Conservation (phyloP, 2,888 invertebrate genomes). For the Limenitis camilla region DNA sequence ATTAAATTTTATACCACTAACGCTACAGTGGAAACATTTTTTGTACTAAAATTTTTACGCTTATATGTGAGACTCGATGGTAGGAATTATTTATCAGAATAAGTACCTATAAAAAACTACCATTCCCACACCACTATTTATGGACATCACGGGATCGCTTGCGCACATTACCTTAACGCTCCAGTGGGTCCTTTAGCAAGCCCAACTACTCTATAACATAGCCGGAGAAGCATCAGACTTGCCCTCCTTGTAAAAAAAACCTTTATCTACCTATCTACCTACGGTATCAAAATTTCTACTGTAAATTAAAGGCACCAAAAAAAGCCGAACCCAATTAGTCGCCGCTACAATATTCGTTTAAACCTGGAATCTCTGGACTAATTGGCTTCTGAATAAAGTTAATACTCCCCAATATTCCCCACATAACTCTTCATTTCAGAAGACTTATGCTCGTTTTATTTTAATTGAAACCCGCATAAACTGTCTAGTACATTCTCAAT, state of each 20-base stretch:
- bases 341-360: conserved; percentile 1
- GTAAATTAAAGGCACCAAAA: conserved; percentile 6
- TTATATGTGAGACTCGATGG: too few species aligned
- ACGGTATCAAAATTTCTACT: conserved; percentile 2
- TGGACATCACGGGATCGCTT: too few species aligned
- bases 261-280: neutral
- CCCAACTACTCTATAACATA: too few species aligned
- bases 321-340: conserved; percentile 13
- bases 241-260: neutral
- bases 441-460: conserved; percentile 8
- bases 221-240: neutral
- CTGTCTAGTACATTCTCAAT: neutral
- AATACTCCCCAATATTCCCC: neutral
- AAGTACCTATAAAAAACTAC: too few species aligned
- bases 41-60: too few species aligned
- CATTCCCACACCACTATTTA: too few species aligned
- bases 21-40: too few species aligned
- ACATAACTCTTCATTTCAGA: conserved; percentile 6
- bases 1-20: too few species aligned
- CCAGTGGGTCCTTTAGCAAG: too few species aligned
- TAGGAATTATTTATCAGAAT: too few species aligned
- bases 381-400: conserved; percentile 15
- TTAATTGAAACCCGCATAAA: conserved; percentile 16
- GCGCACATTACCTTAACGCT: too few species aligned
- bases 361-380: conserved; percentile 6